Base-by-base conservation (phyloP, 37 sponge, comb jelly and placozoan species). In the Geodia barretti region DNA sequence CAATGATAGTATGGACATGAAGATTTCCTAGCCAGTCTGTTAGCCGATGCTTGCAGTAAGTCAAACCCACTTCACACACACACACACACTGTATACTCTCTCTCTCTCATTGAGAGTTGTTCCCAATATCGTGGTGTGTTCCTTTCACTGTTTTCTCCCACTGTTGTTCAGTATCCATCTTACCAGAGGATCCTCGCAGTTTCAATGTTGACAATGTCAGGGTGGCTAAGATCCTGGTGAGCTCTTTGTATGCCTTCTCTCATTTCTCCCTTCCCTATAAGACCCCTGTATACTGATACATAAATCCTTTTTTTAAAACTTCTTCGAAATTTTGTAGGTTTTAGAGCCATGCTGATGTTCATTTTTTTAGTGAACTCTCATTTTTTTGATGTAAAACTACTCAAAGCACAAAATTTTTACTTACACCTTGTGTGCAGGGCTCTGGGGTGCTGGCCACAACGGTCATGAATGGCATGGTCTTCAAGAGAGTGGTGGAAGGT, bases 141-240 rank as follows among this genome's bases (percentile, higher is more conserved):
- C 29, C 62, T 78, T 19, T 32, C 32, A 24, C 64, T 71, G 37
- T 36, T 58, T 70, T 38, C 41, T 47, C 39, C 62, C 73, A 60
- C 41, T 47, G 7, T 47, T 47, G 7, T 47, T 47, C 74, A 94
- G 95, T 84, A 38, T 88, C 84, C 26, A 72, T 94, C 39, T 72
- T 91, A 19, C 94, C 97, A 1, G 64, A 80, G 32, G 84, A 92
- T 42, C 76, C 85, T 25, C 81, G 72, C 34, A 87, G 80, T 62
- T 98, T 98, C 81, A 96, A 88, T 62, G 99, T 98, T 42, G 99
- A 98, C 74, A 90, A 89, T 65, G 89, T 98, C 41, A 60, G 97
- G 79, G 79, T 96, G 29, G 47, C 86, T 34, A 98, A 98, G 75
- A 94, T 98, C 32, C 54, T 90, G 73, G 95, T 94, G 35, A 78